These are phyloP conservation scores for Hippocampus kuda DNA, from an alignment of 2,797 vertebrate genomes.

Conservation along the genomic window DNA sequence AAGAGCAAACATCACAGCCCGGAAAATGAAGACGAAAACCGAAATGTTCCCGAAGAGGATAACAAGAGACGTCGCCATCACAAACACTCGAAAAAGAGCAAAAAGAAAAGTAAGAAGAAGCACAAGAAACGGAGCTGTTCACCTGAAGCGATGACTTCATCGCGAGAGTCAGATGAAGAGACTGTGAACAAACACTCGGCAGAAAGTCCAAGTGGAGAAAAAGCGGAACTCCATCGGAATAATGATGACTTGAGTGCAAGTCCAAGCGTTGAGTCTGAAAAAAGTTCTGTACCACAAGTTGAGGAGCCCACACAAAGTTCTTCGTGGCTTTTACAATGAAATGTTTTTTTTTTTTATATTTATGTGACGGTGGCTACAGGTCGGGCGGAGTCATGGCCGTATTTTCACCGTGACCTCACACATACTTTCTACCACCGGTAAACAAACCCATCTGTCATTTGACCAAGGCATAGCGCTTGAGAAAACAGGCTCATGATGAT, in stretches of 20 bases:
- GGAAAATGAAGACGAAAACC: constrained; percentile 20
- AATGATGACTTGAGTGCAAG: constrained; percentile 4
- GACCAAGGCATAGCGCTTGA: too few relatives aligned
- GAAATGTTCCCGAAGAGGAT: constrained; percentile 11
- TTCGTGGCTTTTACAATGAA: neutral
- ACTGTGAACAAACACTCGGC: constrained; percentile 2
- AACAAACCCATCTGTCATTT: too few relatives aligned
- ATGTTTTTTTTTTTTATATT: too few relatives aligned
- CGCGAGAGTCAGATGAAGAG: constrained; percentile 48
- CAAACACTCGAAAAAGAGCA: constrained; percentile 68
- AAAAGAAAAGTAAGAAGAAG: constrained; percentile 72
- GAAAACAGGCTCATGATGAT: too few relatives aligned
- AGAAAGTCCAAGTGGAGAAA: neutral
- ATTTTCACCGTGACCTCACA: too few relatives aligned
- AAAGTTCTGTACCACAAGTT: neutral
- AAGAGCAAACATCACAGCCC: constrained; percentile 37
- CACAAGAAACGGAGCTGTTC: constrained; percentile 55
- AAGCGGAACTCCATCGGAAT: constrained; percentile 7
- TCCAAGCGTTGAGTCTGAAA: neutral
- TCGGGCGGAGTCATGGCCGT: too few relatives aligned
- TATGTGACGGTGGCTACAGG: too few relatives aligned
- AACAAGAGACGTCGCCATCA: constrained; percentile 30
- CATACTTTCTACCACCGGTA: too few relatives aligned
- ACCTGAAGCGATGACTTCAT: constrained; percentile 35
- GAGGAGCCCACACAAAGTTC: neutral